These are phyloP conservation scores for Clavelina lepadiformis DNA, from an alignment of 23 tunicate species.

Conservation along the genomic window DNA sequence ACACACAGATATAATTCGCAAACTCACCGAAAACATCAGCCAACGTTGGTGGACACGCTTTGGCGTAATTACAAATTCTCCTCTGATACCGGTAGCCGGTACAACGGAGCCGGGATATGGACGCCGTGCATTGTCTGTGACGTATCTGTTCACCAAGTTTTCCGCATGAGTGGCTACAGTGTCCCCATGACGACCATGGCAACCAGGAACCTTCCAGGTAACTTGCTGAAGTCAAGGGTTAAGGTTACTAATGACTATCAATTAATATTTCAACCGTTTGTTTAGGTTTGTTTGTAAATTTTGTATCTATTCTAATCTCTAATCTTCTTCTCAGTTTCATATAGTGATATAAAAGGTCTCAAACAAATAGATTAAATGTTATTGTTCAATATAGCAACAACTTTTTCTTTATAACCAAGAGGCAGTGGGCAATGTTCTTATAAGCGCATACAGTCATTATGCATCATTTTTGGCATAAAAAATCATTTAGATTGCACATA, in stretches of 20 bases:
- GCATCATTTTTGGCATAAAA: too few species aligned
- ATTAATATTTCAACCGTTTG: too few species aligned
- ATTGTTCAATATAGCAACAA: too few species aligned
- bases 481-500: too few species aligned
- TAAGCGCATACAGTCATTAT: too few species aligned
- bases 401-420: too few species aligned
- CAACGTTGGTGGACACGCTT: constrained; percentile 39
- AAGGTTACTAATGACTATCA: background rate
- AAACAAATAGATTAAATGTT: too few species aligned
- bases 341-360: too few species aligned
- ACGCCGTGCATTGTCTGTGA: constrained; percentile 8
- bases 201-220: constrained; percentile 19
- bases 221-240: background rate
- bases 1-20: background rate
- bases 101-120: constrained; percentile 1
- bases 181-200: constrained; percentile 56
- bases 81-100: constrained; percentile 26
- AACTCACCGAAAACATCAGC: constrained; percentile 57
- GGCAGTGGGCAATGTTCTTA: too few species aligned
- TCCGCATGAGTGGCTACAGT: constrained; percentile 71
- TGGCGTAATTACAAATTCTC: constrained; percentile 43
- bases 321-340: too few species aligned
- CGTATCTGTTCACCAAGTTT: constrained; percentile 33
- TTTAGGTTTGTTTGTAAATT: too few species aligned
- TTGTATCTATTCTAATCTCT: too few species aligned